Evolutionary conservation across 1,140 invertebrate genomes (phyloP), one percentile per base, ranked within the genome.

Genomic region (Aphelinus certus): DNA sequence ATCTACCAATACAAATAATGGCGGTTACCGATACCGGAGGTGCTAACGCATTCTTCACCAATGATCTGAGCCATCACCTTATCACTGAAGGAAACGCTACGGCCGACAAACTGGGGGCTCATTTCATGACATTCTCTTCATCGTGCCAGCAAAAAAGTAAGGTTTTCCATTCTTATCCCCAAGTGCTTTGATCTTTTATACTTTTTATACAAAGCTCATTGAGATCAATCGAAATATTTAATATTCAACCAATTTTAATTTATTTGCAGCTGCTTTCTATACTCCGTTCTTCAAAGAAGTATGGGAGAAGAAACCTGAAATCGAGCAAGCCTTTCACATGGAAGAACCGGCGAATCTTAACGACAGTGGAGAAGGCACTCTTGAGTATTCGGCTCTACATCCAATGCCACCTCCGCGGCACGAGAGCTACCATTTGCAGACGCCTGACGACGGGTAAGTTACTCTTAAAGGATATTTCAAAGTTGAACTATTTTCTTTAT

Each of bases 241-340:
- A 55, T 55, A 1, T 7, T 10, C 5, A 53, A 53, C 9, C 51
- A 53, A 53, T 53, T 4, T 53, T 4, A 6, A 6, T 53, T 53
- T 53, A 53, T 77, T 89, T 91, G 2, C 86, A 97, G 96, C 95
- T 82, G 95, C 95, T 57, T 97, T 97, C 87, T 98, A 97, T 85
- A 96, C 95, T 62, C 96, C 96, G 66, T 98, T 99, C 88, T 96
- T 98, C 87, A 96, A 97, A 85, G 95, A 96, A 86, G 95, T 96
- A 10, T 97, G 96, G 95, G 96, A 97, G 81, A 95, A 96, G 80
- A 97, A 98, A 81, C 95, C 95, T 51, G 95, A 97, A 88, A 97
- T 97, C 71, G 97, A 98, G 83, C 94, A 95, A 83, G 95, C 95
- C 1, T 95, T 97, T 86, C 93, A 95, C 82, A 92, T 97, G 91